These are phyloP conservation scores for Myotis planiceps DNA, from an alignment of 2,797 vertebrate species.

Conservation along the genomic window DNA sequence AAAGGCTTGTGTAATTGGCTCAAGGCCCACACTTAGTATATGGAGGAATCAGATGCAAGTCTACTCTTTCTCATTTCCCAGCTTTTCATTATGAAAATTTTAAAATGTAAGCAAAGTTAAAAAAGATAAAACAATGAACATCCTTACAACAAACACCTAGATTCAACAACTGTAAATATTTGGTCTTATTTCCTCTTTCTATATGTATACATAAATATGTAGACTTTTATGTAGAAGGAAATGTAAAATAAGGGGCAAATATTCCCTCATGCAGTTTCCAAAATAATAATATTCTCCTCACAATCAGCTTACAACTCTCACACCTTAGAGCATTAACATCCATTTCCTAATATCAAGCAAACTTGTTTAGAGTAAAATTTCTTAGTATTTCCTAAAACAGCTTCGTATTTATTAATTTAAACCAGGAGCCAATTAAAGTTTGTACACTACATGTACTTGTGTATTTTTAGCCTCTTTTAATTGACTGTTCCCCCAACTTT, in stretches of 20 bases:
- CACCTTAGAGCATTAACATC: background rate
- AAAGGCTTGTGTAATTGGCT: conserved; percentile 13
- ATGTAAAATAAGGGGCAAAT: conserved; percentile 6
- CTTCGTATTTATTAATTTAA: background rate
- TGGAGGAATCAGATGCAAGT: background rate
- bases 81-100: background rate
- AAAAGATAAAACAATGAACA: conserved; percentile 30
- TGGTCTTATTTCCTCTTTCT: background rate
- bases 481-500: background rate
- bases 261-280: background rate
- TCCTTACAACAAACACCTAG: background rate
- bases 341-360: background rate
- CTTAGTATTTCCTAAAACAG: background rate
- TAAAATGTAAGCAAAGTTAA: background rate
- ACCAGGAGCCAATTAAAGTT: background rate
- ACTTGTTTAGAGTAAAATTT: background rate
- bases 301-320: background rate
- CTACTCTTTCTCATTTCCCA: background rate
- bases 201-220: background rate
- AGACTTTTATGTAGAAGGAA: conserved; percentile 28
- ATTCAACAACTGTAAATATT: background rate
- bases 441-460: background rate
- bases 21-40: background rate
- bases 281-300: background rate
- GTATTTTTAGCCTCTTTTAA: background rate